Base-by-base conservation (phyloP, 2,888 invertebrate species). In the Macrophya annulata region DNA sequence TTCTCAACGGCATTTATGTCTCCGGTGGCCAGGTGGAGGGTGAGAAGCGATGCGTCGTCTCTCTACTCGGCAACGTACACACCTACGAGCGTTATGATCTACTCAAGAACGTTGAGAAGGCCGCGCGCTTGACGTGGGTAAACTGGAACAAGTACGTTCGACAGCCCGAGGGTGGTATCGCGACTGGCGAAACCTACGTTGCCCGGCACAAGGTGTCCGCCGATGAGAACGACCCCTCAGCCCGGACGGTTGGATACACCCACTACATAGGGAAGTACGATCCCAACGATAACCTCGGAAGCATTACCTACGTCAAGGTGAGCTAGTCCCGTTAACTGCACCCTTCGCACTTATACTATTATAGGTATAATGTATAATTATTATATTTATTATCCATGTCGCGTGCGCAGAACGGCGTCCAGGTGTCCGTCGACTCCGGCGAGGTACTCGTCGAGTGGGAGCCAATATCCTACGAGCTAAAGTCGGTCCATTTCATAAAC, bases 361-460 rank as follows among this genome's bases (percentile, higher is more conserved):
- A 31, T 31, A 31, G 31, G 31, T 4, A 15, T 21, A 4, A n/a
- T 25, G 76, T 21, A 45, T 51, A 45, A 21, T 17, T 43, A 48
- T 76, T 5, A 37, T 21, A 4, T 37, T 76, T 43, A 31, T 74
- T 5, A 12, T 72, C 21, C 17, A 4, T 74, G 55, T 43, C 74
- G 74, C 31, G 25, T 21, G 85, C 84, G 5, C 85, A 93, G 93
- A 87, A 91, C 65, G 91, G 90, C 1, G 86, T 86, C 4, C 90
- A 92, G 77, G 90, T 88, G 9, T 88, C 89, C 1, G 89, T 89
- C 1, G 88, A 90, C 8, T 81, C 85, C 77, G 97, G 97, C 0
- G 97, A 98, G 91, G 95, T 98, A 81, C 94, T 98, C 43, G 95
- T 97, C 9, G 98, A 98, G 94, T 96, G 96, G 0, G 98, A 98